Evolutionary conservation across 2,888 invertebrate species (phyloP), one percentile per base, ranked within the genome.

Genomic region (Cynaeus angustus): DNA sequence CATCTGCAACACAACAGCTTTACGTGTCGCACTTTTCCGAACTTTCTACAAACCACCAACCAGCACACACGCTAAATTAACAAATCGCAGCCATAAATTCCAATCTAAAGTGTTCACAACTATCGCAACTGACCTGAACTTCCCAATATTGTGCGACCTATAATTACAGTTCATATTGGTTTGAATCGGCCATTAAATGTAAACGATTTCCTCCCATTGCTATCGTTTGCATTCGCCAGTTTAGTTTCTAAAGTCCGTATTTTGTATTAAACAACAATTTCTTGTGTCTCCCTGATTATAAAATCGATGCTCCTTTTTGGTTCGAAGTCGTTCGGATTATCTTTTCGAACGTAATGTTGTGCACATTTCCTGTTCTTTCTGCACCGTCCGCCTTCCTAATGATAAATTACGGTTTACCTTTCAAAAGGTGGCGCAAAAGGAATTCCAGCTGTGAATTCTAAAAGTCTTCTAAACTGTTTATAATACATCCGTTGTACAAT

Each of bases 361-460:
- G 73, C 72, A 67, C 73, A 74, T 75, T 79, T 77, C 76, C 74
- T 70, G 73, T 73, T 73, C 73, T 76, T 77, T 75, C 74, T 64
- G 55, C 58, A 66, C 52, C 62, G 69, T 48, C 43, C 72, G 67
- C 68, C 71, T 62, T 58, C 38, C 50, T 76, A 77, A 77, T 80
- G 79, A 80, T 80, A 78, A 80, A 80, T 80, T 80, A 79, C 76
- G 62, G 76, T 74, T 72, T 73, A 79, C 78, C 78, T 77, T 78
- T 78, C 74, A 76, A 75, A 71, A 75, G 77, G 77, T 75, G 72
- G 72, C 67, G 75, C 72, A 71, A 75, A 77, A 74, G 72, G 74
- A 78, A 78, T 78, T 78, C 75, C 76, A 74, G 75, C 75, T 73
- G 74, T 62, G 75, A 77, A 72, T 76, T 78, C 66, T 70, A 48